Percentiles rank a stretch among this genome's conserved stretches.
These are phyloP conservation scores for Pinctada fucata DNA, from an alignment of 2,888 invertebrate species.

Conservation along the genomic window DNA sequence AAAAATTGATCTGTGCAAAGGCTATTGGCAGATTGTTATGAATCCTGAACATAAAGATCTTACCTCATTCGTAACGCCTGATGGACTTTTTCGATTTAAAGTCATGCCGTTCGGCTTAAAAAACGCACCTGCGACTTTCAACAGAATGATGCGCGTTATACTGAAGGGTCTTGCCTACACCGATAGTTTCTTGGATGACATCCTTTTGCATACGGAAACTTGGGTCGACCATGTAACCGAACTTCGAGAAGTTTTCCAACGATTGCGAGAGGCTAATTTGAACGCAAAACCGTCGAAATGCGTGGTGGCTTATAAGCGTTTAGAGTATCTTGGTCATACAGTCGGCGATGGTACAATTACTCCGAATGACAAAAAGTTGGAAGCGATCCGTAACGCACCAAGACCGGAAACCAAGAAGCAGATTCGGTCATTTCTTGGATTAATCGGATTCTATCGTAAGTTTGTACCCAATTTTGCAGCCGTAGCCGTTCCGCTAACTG, in stretches of 20 bases:
- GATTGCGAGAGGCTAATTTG: not conserved
- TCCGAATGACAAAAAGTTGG: conserved; percentile 13
- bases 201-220: conserved; percentile 10
- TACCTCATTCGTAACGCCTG: conserved; percentile 10
- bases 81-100: conserved; percentile 14
- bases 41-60: conserved; percentile 10
- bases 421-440: conserved; percentile 32
- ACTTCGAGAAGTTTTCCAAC: not conserved
- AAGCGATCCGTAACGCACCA: conserved; percentile 22
- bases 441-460: conserved; percentile 38
- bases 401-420: conserved; percentile 29
- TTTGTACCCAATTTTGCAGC: conserved; percentile 39
- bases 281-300: conserved; percentile 19
- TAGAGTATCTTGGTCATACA: conserved; percentile 9
- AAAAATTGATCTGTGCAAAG: conserved; percentile 44
- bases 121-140: conserved; percentile 12
- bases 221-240: not conserved
- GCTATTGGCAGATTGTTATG: conserved; percentile 49
- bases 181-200: conserved; percentile 11
- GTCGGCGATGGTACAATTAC: conserved; percentile 6
- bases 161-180: conserved; percentile 5
- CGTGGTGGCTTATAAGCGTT: not conserved
- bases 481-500: conserved; percentile 35
- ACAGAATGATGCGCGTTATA: conserved; percentile 11
- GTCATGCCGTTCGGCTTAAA: conserved; percentile 10